These are phyloP conservation scores for Danio choprae DNA, from an alignment of 2,797 vertebrate species.

Conservation along the genomic window DNA sequence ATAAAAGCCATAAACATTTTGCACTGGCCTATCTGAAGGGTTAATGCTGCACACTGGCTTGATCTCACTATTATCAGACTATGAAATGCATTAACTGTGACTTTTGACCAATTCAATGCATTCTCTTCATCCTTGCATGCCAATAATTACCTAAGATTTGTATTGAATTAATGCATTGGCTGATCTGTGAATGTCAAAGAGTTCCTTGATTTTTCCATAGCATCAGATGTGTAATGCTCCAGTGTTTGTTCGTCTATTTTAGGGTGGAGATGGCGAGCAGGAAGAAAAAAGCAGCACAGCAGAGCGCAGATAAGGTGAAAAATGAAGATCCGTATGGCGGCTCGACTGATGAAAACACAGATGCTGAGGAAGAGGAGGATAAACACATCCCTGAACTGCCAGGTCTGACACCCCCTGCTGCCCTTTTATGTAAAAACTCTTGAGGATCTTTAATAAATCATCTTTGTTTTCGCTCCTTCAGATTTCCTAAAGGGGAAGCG, in stretches of 20 bases:
- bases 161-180: background rate
- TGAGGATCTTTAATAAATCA: background rate
- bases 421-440: background rate
- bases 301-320: constrained; percentile 30
- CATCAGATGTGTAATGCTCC: background rate
- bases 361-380: constrained; percentile 80
- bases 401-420: constrained; percentile 68
- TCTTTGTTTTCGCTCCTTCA: constrained; percentile 25
- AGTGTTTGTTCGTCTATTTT: constrained; percentile 16
- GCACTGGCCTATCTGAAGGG: no score
- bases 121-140: background rate
- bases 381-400: constrained; percentile 87
- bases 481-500: constrained; percentile 82
- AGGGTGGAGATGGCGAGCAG: constrained; percentile 75
- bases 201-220: background rate
- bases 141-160: background rate
- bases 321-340: constrained; percentile 84
- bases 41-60: no score
- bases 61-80: no score
- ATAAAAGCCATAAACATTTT: no score
- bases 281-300: constrained; percentile 45
- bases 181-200: background rate
- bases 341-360: constrained; percentile 92
- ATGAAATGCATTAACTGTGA: background rate
- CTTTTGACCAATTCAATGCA: background rate